Conservation (phyloP, 2,113 vertebrate genomes). For the Aldabrachelys gigantea region DNA sequence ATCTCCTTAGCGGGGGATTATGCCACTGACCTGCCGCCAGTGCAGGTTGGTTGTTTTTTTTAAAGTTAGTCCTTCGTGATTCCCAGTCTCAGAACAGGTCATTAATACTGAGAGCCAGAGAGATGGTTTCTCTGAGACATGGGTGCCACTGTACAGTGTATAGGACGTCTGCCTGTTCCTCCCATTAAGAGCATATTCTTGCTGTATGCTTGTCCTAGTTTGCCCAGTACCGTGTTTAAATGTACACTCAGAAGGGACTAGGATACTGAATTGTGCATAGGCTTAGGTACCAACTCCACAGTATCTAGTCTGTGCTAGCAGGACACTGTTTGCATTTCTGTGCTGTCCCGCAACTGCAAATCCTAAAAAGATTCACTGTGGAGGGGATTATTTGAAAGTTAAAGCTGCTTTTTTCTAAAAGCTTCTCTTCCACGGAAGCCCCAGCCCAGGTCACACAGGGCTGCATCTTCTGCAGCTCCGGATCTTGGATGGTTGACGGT, state of each 20-base stretch:
- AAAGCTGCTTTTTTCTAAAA: slow-evolving; percentile 27
- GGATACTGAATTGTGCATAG: slow-evolving; percentile 47
- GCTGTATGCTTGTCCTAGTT: slow-evolving; percentile 57
- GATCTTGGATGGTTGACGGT: slow-evolving; percentile 2
- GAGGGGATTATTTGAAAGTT: slow-evolving; percentile 13
- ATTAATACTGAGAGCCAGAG: slow-evolving; percentile 36
- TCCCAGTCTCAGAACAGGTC: slow-evolving; percentile 52
- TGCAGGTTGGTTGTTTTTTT: background rate
- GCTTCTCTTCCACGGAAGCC: slow-evolving; percentile 36
- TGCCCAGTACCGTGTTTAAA: slow-evolving; percentile 43
- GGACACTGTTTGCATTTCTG: slow-evolving; percentile 31
- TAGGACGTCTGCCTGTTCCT: slow-evolving; percentile 62
- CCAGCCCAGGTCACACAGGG: background rate
- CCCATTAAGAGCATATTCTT: slow-evolving; percentile 44
- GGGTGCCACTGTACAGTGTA: slow-evolving; percentile 66
- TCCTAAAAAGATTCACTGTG: slow-evolving; percentile 37
- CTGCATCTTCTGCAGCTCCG: background rate
- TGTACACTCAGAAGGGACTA: slow-evolving; percentile 31
- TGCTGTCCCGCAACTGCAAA: background rate
- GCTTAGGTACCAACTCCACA: slow-evolving; percentile 36
- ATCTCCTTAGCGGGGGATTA: slow-evolving; percentile 63
- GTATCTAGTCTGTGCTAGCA: slow-evolving; percentile 38
- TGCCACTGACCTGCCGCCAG: slow-evolving; percentile 45
- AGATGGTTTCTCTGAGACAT: slow-evolving; percentile 23
- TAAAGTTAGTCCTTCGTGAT: background rate